Conservation (phyloP, 2,113 vertebrate species). For the Psilopogon haemacephalus region DNA sequence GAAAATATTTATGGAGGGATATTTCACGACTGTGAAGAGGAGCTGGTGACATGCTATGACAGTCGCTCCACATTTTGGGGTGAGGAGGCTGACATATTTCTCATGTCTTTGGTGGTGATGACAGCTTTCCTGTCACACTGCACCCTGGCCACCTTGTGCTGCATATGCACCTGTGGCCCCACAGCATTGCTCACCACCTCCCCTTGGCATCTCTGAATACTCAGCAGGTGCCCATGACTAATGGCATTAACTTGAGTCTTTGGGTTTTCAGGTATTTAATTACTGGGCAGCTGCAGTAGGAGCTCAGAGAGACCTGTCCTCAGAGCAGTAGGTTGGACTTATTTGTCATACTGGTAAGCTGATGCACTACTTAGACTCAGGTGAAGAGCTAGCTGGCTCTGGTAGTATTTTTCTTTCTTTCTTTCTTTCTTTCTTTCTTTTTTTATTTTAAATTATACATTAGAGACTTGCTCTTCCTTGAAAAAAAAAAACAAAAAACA, state of each 20-base stretch:
- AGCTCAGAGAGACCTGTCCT: neutral
- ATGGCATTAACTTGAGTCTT: neutral
- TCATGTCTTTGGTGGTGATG: neutral
- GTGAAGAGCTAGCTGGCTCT: neutral
- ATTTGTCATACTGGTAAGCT: neutral
- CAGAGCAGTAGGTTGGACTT: accelerated
- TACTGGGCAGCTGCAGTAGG: neutral
- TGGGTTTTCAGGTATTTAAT: neutral
- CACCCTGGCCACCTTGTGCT: neutral
- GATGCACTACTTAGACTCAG: neutral
- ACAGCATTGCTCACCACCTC: accelerated
- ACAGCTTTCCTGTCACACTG: neutral
- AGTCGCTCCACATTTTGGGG: neutral
- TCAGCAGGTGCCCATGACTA: neutral
- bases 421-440: neutral
- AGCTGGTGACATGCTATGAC: neutral
- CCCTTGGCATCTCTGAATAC: accelerated
- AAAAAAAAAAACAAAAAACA: neutral
- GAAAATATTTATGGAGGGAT: neutral
- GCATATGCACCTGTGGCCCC: neutral
- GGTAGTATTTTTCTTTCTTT: too few relatives aligned
- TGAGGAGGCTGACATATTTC: neutral
- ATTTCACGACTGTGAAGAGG: neutral
- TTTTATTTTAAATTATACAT: neutral
- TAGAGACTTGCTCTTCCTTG: neutral